Conservation (phyloP, 2,113 vertebrate genomes). For the Ctenodactylus gundi region DNA sequence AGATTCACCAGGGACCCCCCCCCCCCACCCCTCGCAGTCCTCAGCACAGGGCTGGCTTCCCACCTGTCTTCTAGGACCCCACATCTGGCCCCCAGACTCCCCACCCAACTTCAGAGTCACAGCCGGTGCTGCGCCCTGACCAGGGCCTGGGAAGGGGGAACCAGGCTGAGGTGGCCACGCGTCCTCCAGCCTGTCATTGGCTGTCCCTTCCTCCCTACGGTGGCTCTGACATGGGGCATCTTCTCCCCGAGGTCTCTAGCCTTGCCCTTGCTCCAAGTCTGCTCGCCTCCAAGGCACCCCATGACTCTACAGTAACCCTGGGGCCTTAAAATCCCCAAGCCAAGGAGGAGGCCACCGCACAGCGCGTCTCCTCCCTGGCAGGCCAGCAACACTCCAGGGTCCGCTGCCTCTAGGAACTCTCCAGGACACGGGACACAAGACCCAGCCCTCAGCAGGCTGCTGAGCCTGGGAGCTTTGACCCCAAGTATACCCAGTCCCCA, state of each 20-base stretch:
- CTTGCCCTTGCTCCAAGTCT: not conserved
- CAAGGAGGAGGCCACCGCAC: too few species aligned
- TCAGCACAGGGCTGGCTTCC: not conserved
- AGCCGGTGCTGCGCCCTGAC: not conserved
- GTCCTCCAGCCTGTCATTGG: not conserved
- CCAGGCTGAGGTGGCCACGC: not conserved
- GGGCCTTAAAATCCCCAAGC: too few species aligned
- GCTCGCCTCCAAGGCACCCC: conserved; percentile 22
- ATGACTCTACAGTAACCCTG: too few species aligned
- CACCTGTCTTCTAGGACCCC: not conserved
- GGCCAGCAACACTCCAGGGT: conserved; percentile 64
- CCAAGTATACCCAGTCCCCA: too few species aligned
- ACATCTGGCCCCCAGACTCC: not conserved
- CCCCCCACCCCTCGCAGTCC: not conserved
- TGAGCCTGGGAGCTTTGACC: too few species aligned
- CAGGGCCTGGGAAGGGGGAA: not conserved
- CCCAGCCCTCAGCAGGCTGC: not conserved
- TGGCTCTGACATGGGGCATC: not conserved
- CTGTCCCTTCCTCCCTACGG: not conserved
- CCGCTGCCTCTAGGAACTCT: not conserved
- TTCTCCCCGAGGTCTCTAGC: not conserved
- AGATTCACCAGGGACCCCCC: not conserved
- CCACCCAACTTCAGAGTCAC: not conserved
- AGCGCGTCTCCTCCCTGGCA: not conserved
- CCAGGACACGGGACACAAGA: not conserved